Percentiles rank a stretch among this genome's conserved stretches.
These are phyloP conservation scores for Bostrychus sinensis DNA, from an alignment of 2,113 vertebrate genomes.

Conservation along the genomic window DNA sequence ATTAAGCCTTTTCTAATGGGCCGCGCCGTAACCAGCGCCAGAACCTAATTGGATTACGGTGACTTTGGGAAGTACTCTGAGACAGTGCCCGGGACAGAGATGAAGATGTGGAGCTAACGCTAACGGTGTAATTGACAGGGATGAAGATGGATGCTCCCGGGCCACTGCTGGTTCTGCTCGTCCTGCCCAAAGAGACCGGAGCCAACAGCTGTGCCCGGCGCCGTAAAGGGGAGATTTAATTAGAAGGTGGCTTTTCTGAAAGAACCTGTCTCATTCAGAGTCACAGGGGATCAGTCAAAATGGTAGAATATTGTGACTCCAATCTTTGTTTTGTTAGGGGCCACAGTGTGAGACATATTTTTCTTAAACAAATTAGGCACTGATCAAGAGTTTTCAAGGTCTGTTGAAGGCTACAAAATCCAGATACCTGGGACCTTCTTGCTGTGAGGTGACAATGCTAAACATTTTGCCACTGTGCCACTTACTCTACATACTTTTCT, in stretches of 20 bases:
- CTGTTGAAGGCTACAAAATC: too few relatives aligned
- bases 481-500: too few relatives aligned
- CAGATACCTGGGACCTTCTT: too few relatives aligned
- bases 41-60: slow-evolving; percentile 74
- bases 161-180: slow-evolving; percentile 40
- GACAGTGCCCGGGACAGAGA: slow-evolving; percentile 67
- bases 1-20: slow-evolving; percentile 73
- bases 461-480: too few relatives aligned
- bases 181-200: slow-evolving; percentile 48
- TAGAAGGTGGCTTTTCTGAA: slow-evolving; percentile 23
- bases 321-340: not conserved
- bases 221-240: slow-evolving; percentile 42
- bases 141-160: slow-evolving; percentile 72
- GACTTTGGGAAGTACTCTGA: slow-evolving; percentile 77
- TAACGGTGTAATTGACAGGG: slow-evolving; percentile 72
- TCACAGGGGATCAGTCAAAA: not conserved
- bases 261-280: slow-evolving; percentile 8
- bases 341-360: too few relatives aligned
- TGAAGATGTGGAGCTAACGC: slow-evolving; percentile 64
- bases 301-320: not conserved
- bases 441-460: too few relatives aligned
- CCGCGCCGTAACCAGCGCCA: slow-evolving; percentile 57
- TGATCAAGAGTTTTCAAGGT: not conserved
- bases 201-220: slow-evolving; percentile 42
- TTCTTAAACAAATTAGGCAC: not conserved